These are phyloP conservation scores for Typhlichthys eigenmanni DNA, from an alignment of 2,797 vertebrate species.

Conservation along the genomic window DNA sequence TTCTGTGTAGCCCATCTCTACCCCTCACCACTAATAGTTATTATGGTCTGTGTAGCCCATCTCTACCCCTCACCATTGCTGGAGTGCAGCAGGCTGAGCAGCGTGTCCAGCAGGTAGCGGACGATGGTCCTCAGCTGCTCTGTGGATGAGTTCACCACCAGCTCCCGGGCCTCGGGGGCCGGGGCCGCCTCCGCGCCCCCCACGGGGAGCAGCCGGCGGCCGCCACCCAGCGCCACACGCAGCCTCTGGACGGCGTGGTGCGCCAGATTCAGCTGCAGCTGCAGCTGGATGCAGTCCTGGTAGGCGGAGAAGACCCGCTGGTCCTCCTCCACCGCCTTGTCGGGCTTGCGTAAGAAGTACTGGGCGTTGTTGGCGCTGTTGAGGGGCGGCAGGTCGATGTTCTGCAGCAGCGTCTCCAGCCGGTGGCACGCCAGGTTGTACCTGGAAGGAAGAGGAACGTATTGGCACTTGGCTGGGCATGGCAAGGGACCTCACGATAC, in stretches of 20 bases:
- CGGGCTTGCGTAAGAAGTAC: conserved; percentile 96
- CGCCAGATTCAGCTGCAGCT: conserved; percentile 95
- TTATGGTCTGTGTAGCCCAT: too few species aligned
- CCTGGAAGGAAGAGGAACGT: conserved; percentile 58
- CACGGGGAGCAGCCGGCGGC: conserved; percentile 80
- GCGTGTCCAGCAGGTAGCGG: conserved; percentile 94
- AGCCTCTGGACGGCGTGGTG: conserved; percentile 96
- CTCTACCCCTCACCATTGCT: conserved; percentile 83
- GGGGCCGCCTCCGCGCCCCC: conserved; percentile 35
- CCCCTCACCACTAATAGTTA: too few species aligned
- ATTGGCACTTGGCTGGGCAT: too few species aligned
- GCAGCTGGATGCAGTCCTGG: conserved; percentile 97
- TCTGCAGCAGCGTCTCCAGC: conserved; percentile 95
- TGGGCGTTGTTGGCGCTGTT: conserved; percentile 99
- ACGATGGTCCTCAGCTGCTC: conserved; percentile 97
- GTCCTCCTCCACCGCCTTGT: conserved; percentile 98
- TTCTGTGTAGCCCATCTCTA: too few species aligned
- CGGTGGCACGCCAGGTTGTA: conserved; percentile 98
- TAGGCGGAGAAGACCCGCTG: conserved; percentile 97
- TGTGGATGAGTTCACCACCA: conserved; percentile 92
- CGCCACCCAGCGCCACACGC: conserved; percentile 89
- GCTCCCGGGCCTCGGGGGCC: conserved; percentile 72
- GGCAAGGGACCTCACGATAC: too few species aligned
- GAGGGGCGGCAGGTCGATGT: conserved; percentile 94
- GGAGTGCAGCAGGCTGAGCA: conserved; percentile 94